phyloP scores from a whole-genome alignment of 2,113 vertebrate genomes.

The Eleginops maclovinus region DNA sequence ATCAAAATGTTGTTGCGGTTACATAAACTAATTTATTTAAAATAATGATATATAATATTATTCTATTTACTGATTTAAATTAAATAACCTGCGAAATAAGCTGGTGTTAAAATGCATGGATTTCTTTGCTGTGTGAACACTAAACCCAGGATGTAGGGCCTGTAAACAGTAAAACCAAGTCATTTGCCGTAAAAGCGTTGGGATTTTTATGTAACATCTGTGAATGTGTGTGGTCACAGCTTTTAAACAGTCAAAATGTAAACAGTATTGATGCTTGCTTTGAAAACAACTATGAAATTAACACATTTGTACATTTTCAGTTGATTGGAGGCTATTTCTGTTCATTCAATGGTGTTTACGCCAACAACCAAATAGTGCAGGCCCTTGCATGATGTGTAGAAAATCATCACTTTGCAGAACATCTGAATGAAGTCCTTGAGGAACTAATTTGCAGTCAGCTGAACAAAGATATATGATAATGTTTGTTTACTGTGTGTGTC shows the following conservation, averaged over 20 bases:
- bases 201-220: background rate
- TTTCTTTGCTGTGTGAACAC: background rate
- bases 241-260: background rate
- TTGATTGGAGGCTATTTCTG: constrained; percentile 11
- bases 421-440: constrained; percentile 60
- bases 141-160: background rate
- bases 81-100: background rate
- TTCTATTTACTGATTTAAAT: background rate
- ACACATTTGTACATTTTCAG: constrained; percentile 12
- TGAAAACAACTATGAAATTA: background rate
- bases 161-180: background rate
- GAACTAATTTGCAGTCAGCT: constrained; percentile 65
- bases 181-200: background rate
- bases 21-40: background rate
- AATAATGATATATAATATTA: background rate
- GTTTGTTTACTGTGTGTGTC: constrained; percentile 67
- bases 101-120: background rate
- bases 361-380: constrained; percentile 20
- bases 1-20: background rate
- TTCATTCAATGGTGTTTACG: background rate
- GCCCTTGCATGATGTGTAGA: constrained; percentile 15
- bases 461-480: constrained; percentile 75
- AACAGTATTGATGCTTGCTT: constrained; percentile 3
- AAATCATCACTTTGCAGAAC: constrained; percentile 41
- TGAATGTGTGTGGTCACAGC: constrained; percentile 4